Evolutionary conservation across 2,113 vertebrate species (phyloP).

Genomic region (Xiphophorus couchianus): DNA sequence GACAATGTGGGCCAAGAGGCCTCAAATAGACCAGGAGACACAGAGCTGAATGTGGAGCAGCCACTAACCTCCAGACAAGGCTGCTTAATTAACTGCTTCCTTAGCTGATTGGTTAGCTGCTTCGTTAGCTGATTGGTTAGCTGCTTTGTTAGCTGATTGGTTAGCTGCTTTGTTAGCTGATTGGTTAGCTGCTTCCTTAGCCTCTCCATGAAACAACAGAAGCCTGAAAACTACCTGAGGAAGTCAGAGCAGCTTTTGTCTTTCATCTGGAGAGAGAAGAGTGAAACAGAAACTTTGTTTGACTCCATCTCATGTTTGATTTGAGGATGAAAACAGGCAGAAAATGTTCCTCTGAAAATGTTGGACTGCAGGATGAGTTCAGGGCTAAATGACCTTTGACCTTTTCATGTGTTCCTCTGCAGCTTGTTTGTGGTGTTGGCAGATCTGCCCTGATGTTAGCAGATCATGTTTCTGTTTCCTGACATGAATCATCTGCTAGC

Average conservation of each 20-base stretch:
- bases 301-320: not conserved
- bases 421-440: not conserved
- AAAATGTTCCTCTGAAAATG: not conserved
- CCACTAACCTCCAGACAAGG: conserved; percentile 4
- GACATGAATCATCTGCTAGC: conserved; percentile 2
- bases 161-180: no score
- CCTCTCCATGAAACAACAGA: not conserved
- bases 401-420: not conserved
- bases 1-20: conserved; percentile 57
- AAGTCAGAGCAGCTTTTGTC: not conserved
- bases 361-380: not conserved
- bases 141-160: no score
- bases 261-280: no score
- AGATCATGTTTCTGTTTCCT: not conserved
- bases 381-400: not conserved
- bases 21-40: conserved; percentile 52
- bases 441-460: no score
- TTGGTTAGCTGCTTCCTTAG: not conserved
- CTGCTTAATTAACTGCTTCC: no score
- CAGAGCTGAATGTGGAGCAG: conserved; percentile 46
- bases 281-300: no score
- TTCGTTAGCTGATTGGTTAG: no score
- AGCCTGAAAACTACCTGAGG: not conserved
- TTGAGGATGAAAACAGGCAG: not conserved
- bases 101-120: no score